phyloP scores from a whole-genome alignment of 2,888 invertebrate genomes.

The Exephanes ischioxanthus region DNA sequence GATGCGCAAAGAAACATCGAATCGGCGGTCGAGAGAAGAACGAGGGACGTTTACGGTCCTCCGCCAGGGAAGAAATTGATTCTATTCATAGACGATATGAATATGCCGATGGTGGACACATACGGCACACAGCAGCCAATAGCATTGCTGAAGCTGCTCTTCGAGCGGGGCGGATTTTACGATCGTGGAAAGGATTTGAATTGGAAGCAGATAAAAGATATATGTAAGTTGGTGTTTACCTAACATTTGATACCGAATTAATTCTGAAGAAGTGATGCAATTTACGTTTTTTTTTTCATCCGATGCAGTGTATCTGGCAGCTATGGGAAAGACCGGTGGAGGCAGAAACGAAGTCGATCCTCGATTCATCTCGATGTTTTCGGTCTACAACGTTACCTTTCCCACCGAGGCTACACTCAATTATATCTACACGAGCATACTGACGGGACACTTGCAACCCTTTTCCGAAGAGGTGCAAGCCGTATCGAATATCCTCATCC shows the following conservation, averaged over 20 bases:
- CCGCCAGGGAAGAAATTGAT: conserved; percentile 95
- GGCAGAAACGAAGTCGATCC: conserved; percentile 96
- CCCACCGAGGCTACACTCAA: conserved; percentile 92
- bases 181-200: conserved; percentile 95
- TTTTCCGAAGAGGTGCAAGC: conserved; percentile 90
- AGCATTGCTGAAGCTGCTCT: conserved; percentile 94
- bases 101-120: conserved; percentile 95
- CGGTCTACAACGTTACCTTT: conserved; percentile 94
- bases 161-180: conserved; percentile 95
- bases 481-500: conserved; percentile 89
- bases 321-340: conserved; percentile 95
- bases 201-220: conserved; percentile 95
- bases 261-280: not conserved
- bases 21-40: conserved; percentile 94
- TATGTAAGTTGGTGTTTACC: conserved; percentile 84
- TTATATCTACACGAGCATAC: conserved; percentile 93
- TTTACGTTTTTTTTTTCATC: not conserved
- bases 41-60: conserved; percentile 96
- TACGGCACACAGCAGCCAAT: conserved; percentile 98
- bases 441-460: conserved; percentile 90
- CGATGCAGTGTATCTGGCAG: conserved; percentile 89
- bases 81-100: conserved; percentile 97
- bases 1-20: conserved; percentile 96
- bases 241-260: not conserved
- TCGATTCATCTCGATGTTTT: conserved; percentile 96